Evolutionary conservation across 1,140 invertebrate genomes (phyloP).

Genomic region (Rhagoletis pomonella): DNA sequence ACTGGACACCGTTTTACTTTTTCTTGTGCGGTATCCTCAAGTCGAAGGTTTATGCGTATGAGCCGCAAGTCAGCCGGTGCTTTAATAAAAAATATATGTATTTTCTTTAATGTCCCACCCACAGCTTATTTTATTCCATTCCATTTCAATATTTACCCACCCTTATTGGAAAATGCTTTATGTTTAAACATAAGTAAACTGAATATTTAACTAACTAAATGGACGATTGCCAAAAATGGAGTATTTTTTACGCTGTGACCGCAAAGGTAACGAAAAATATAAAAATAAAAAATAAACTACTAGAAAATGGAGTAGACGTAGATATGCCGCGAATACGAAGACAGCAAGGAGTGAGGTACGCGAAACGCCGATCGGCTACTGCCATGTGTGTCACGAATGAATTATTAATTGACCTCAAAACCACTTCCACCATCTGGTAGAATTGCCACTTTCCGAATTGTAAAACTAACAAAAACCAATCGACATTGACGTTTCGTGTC

Average conservation of each 20-base stretch:
- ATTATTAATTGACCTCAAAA: constrained; percentile 57
- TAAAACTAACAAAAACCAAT: not conserved
- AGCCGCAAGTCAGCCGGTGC: too few species aligned
- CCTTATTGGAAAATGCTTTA: too few species aligned
- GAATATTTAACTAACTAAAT: not conserved
- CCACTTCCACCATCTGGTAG: not conserved
- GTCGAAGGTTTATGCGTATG: too few species aligned
- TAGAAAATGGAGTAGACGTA: too few species aligned
- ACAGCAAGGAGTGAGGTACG: not conserved
- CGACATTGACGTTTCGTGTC: constrained; percentile 15
- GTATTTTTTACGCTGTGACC: not conserved
- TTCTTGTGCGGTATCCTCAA: too few species aligned
- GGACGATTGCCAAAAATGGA: not conserved
- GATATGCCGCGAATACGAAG: not conserved
- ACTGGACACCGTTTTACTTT: too few species aligned
- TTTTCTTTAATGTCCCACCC: too few species aligned
- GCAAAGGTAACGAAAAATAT: not conserved
- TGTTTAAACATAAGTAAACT: too few species aligned
- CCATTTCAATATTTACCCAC: too few species aligned
- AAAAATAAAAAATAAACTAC: too few species aligned
- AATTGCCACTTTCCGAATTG: not conserved
- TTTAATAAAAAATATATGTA: too few species aligned
- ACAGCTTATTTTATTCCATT: too few species aligned
- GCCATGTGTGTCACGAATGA: constrained; percentile 57
- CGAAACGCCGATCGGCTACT: constrained; percentile 51